These are phyloP conservation scores for Melanotaenia pygmaea DNA, from an alignment of 2,797 vertebrate genomes.

Conservation along the genomic window DNA sequence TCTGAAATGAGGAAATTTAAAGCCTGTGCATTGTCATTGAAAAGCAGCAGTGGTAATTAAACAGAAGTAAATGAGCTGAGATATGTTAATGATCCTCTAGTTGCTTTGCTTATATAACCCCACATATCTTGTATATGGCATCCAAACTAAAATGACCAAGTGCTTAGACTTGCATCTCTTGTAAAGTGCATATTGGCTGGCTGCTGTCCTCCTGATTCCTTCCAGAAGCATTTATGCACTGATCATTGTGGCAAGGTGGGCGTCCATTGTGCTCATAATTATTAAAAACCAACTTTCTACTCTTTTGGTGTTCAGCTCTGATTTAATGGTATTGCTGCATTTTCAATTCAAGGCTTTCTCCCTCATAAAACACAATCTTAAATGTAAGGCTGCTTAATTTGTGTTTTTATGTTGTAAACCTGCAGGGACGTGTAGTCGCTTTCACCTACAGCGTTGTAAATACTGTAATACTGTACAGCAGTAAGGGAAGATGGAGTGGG, in stretches of 20 bases:
- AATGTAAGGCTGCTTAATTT: slow-evolving; percentile 69
- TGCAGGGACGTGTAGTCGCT: slow-evolving; percentile 69
- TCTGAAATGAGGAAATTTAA: slow-evolving; percentile 77
- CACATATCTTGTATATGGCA: slow-evolving; percentile 86
- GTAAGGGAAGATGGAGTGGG: slow-evolving; percentile 85
- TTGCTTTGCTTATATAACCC: slow-evolving; percentile 94
- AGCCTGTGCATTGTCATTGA: slow-evolving; percentile 90
- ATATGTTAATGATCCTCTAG: slow-evolving; percentile 92
- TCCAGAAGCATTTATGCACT: slow-evolving; percentile 84
- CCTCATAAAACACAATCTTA: slow-evolving; percentile 23
- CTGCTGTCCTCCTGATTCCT: slow-evolving; percentile 83
- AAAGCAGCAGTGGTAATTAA: slow-evolving; percentile 80
- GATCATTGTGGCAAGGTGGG: slow-evolving; percentile 90
- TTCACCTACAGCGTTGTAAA: slow-evolving; percentile 80
- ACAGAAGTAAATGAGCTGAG: slow-evolving; percentile 84
- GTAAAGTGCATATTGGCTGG: slow-evolving; percentile 88
- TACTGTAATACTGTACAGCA: slow-evolving; percentile 90
- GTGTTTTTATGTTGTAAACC: slow-evolving; percentile 73
- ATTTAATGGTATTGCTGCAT: slow-evolving; percentile 65
- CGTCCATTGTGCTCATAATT: slow-evolving; percentile 65
- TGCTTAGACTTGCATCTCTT: slow-evolving; percentile 83
- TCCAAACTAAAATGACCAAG: slow-evolving; percentile 72
- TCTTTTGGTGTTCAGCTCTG: slow-evolving; percentile 4
- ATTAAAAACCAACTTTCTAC: slow-evolving; percentile 41
- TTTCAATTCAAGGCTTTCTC: slow-evolving; percentile 39